A percentile compares a stretch with the other conserved stretches of the same genome.
These are phyloP conservation scores for Phenganax stokvisi DNA, from an alignment of 92 coral and sea anemone genomes.

Conservation along the genomic window DNA sequence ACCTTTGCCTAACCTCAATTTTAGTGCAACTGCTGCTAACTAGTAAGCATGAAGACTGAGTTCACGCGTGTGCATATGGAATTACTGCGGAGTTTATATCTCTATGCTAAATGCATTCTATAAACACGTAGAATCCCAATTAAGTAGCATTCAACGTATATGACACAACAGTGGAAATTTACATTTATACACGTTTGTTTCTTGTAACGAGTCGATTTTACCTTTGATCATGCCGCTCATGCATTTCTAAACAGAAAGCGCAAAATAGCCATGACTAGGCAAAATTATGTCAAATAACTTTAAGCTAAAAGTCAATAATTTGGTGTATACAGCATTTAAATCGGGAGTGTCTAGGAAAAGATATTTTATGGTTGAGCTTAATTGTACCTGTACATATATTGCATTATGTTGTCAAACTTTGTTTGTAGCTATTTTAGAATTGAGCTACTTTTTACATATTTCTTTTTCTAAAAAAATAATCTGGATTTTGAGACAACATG, in stretches of 20 bases:
- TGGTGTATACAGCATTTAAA: no score
- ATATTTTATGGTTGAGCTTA: no score
- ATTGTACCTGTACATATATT: no score
- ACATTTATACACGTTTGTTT: neutral
- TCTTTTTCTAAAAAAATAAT: no score
- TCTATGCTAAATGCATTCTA: conserved; percentile 4
- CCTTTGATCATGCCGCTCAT: neutral
- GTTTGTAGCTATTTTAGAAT: no score
- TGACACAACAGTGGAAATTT: neutral
- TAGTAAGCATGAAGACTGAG: neutral
- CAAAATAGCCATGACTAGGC: no score
- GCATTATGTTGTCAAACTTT: no score
- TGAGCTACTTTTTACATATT: no score
- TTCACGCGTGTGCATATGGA: neutral
- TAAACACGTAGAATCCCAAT: neutral
- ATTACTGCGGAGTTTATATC: neutral
- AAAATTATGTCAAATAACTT: no score
- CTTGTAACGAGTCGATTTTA: neutral
- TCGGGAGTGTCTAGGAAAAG: no score
- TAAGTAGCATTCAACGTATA: neutral
- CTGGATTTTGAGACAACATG: no score
- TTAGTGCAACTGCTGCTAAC: neutral
- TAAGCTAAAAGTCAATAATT: no score
- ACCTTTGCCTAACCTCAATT: neutral
- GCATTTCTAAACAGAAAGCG: neutral